A percentile compares a stretch with the other conserved stretches of the same genome.
Evolutionary conservation across 1,140 invertebrate species (phyloP).

Genomic region (Druon quercuslanigerum): DNA sequence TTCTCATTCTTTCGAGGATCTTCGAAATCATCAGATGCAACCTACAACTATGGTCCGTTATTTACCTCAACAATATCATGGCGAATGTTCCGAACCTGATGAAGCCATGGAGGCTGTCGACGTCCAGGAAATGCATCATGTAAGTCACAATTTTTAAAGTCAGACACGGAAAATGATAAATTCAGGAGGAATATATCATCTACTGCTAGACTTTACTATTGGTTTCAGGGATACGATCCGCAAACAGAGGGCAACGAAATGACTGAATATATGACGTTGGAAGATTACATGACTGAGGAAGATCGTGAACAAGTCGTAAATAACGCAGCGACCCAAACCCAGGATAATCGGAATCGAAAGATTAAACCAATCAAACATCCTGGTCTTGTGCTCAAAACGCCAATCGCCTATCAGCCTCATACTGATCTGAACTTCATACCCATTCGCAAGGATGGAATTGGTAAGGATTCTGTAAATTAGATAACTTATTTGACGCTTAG

Average conservation of each 20-base stretch:
- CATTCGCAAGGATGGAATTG: conserved; percentile 89
- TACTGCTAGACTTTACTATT: conserved; percentile 27
- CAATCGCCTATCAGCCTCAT: conserved; percentile 87
- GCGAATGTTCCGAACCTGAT: conserved; percentile 71
- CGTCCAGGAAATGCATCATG: conserved; percentile 69
- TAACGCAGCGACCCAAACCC: conserved; percentile 77
- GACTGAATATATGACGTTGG: conserved; percentile 68
- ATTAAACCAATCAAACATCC: conserved; percentile 87
- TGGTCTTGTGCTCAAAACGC: conserved; percentile 84
- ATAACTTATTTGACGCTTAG: not conserved
- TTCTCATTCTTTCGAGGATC: conserved; percentile 78
- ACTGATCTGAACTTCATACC: conserved; percentile 87
- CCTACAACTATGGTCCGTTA: conserved; percentile 76
- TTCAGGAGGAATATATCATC: not conserved
- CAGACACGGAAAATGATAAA: conserved; percentile 3
- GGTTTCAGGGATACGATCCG: conserved; percentile 65
- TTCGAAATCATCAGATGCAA: conserved; percentile 75
- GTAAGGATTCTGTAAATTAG: conserved; percentile 73
- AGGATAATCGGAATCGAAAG: conserved; percentile 78
- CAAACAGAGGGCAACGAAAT: conserved; percentile 66
- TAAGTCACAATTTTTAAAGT: conserved; percentile 47
- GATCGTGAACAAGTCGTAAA: conserved; percentile 75
- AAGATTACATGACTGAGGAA: conserved; percentile 72
- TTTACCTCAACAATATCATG: conserved; percentile 66
- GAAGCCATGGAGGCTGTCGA: conserved; percentile 70